Percentiles rank a stretch among this genome's conserved stretches.
phyloP scores from a whole-genome alignment of 2,113 vertebrate genomes.

The Fregata magnificens region DNA sequence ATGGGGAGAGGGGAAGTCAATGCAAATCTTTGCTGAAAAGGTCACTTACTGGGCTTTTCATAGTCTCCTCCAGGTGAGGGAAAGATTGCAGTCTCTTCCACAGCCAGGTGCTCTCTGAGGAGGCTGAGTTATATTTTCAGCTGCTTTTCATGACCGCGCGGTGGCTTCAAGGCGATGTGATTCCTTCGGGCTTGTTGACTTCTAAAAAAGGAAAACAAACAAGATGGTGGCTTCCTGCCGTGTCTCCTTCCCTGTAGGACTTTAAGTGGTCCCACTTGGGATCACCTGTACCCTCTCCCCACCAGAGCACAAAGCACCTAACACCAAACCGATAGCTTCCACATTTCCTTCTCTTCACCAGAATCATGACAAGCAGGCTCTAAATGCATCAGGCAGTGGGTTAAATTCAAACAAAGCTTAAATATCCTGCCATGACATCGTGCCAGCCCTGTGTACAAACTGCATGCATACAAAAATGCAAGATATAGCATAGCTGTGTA shows the following conservation, averaged over 20 bases:
- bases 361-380: not conserved
- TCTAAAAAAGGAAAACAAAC: conserved; percentile 1
- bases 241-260: not conserved
- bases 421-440: not conserved
- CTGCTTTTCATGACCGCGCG: not conserved
- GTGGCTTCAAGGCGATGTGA: not conserved
- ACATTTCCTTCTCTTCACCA: not conserved
- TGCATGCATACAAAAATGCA: not conserved
- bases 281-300: not conserved
- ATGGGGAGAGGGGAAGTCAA: not conserved
- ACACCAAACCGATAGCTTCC: not conserved
- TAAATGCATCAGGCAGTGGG: not conserved
- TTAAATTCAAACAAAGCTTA: not conserved
- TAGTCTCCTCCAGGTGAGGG: not conserved
- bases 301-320: not conserved
- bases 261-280: not conserved
- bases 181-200: not conserved
- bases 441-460: not conserved
- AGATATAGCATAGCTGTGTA: not conserved
- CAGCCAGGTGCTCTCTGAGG: not conserved
- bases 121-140: not conserved
- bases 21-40: not conserved
- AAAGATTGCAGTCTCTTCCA: not conserved
- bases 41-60: not conserved
- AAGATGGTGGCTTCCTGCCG: not conserved